phyloP scores from a whole-genome alignment of 2,888 invertebrate species.

The Rotaria magnacalcarata region DNA sequence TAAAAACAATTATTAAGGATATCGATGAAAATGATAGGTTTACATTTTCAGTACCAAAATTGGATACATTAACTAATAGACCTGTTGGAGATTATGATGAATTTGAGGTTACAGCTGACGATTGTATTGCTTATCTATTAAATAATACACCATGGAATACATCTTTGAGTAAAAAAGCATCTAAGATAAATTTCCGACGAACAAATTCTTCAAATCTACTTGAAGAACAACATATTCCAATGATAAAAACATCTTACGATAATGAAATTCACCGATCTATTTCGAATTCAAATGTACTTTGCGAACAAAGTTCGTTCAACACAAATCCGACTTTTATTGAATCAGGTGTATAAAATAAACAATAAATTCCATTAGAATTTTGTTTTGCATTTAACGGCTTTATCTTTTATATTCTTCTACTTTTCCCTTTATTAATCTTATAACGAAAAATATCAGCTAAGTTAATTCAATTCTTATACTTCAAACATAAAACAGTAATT shows the following conservation, averaged over 20 bases:
- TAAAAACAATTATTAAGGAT: background rate
- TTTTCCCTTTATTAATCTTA: too few species aligned
- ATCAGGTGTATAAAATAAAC: background rate
- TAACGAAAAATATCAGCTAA: too few species aligned
- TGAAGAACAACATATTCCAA: background rate
- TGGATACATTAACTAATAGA: too few species aligned
- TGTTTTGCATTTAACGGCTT: too few species aligned
- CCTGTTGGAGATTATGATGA: background rate
- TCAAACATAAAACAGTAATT: too few species aligned
- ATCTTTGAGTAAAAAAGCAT: background rate
- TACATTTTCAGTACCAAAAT: background rate
- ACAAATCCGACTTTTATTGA: background rate
- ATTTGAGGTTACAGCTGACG: background rate
- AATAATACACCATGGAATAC: conserved; percentile 18
- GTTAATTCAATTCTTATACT: too few species aligned
- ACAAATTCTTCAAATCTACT: background rate
- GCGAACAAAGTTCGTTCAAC: background rate
- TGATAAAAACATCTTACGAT: background rate
- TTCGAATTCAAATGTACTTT: background rate
- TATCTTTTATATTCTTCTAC: too few species aligned
- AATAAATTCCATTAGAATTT: too few species aligned
- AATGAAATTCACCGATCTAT: background rate
- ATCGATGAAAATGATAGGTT: background rate
- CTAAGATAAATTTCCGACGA: background rate
- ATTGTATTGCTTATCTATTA: conserved; percentile 10